phyloP scores from a whole-genome alignment of 2,113 vertebrate genomes.

The Pluvialis apricaria region DNA sequence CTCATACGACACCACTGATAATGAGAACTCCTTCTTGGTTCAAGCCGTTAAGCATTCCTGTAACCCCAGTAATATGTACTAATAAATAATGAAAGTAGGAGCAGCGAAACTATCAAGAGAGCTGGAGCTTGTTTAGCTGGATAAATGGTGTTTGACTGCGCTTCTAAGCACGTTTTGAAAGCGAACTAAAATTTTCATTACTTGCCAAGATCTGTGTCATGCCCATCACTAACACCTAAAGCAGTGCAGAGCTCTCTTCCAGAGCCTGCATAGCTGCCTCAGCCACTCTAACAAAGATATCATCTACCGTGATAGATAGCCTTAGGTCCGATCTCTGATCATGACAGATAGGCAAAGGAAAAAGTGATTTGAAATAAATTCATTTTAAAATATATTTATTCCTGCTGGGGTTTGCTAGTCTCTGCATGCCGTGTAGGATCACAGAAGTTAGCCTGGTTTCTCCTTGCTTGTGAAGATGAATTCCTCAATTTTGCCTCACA shows the following conservation, averaged over 20 bases:
- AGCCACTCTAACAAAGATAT: not conserved
- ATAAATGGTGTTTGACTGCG: not conserved
- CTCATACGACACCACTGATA: not conserved
- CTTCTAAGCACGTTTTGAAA: not conserved
- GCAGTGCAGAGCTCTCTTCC: not conserved
- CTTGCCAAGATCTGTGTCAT: not conserved
- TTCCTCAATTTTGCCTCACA: not conserved
- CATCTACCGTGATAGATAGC: not conserved
- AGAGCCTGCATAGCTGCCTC: not conserved
- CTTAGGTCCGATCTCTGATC: not conserved
- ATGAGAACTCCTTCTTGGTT: not conserved
- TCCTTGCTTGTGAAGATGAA: not conserved
- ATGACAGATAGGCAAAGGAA: not conserved
- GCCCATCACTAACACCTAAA: not conserved
- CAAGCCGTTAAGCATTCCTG: not conserved
- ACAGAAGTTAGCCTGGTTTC: not conserved
- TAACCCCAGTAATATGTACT: not conserved
- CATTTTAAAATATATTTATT: not conserved
- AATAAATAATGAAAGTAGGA: constrained; percentile 22
- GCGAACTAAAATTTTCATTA: not conserved
- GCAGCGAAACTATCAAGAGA: not conserved
- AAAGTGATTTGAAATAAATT: not conserved
- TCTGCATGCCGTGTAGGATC: not conserved
- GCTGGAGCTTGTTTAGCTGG: not conserved
- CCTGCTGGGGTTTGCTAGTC: not conserved